phyloP scores from a whole-genome alignment of 1,140 invertebrate genomes.

The Tetramorium simillimum region DNA sequence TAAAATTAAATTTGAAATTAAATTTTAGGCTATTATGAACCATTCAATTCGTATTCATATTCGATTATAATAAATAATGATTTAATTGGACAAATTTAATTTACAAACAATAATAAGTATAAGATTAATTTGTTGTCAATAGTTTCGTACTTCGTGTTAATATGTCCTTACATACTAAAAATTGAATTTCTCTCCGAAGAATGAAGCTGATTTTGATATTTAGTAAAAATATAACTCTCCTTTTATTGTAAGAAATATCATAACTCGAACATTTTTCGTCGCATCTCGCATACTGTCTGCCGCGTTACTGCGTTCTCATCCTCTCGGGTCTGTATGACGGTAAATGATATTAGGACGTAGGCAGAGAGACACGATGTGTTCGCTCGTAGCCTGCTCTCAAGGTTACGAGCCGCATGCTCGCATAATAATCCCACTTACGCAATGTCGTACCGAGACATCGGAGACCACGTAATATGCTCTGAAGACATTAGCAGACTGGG shows the following conservation, averaged over 20 bases:
- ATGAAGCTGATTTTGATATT: not conserved
- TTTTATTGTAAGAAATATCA: not conserved
- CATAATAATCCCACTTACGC: slow-evolving; percentile 68
- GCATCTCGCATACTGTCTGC: not conserved
- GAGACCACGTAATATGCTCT: slow-evolving; percentile 27
- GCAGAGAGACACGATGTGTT: slow-evolving; percentile 33
- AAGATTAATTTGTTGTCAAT: not conserved
- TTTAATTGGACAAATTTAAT: not conserved
- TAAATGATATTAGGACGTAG: slow-evolving; percentile 44
- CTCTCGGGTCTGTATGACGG: not conserved
- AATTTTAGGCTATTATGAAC: not conserved
- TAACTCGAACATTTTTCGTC: not conserved
- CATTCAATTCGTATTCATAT: not conserved
- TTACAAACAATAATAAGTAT: not conserved
- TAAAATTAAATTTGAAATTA: not conserved
- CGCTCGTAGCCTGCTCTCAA: slow-evolving; percentile 59
- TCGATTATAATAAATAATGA: not conserved
- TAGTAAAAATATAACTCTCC: no score
- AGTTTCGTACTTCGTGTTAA: no score
- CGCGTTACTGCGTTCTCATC: slow-evolving; percentile 18
- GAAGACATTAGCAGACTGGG: slow-evolving; percentile 23
- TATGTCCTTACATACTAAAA: no score
- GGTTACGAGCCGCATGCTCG: slow-evolving; percentile 54
- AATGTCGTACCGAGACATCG: slow-evolving; percentile 47
- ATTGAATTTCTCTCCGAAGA: no score